Conservation (phyloP, 1,140 invertebrate genomes). For the Drosophila elegans region DNA sequence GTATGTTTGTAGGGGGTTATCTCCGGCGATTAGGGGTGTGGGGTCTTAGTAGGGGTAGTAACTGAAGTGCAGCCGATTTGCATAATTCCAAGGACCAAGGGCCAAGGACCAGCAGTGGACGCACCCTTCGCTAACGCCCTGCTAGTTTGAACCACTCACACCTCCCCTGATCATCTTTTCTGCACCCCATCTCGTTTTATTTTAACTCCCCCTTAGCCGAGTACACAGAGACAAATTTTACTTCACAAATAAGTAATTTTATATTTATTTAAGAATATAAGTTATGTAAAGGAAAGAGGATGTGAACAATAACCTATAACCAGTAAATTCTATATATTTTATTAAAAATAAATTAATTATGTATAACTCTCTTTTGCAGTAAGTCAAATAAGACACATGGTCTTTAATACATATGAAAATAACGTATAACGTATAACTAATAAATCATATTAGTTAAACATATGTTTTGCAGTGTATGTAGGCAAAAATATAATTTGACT, state of each 20-base stretch:
- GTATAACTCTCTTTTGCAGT: no score
- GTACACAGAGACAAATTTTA: not conserved
- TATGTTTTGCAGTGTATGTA: not conserved
- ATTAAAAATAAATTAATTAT: no score
- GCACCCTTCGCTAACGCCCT: constrained; percentile 64
- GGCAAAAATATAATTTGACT: constrained; percentile 72
- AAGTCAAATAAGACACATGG: no score
- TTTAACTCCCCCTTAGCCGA: not conserved
- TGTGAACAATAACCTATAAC: no score
- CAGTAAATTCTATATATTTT: no score
- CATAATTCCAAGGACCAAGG: constrained; percentile 69
- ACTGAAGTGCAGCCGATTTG: constrained; percentile 56
- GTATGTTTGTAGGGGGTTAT: constrained; percentile 5
- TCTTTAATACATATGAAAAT: no score
- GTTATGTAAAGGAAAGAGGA: no score
- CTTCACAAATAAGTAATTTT: no score
- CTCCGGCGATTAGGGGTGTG: not conserved
- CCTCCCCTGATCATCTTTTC: constrained; percentile 18
- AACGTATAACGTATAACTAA: no score
- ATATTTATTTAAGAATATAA: no score
- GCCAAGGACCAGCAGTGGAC: constrained; percentile 37
- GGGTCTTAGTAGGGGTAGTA: constrained; percentile 18
- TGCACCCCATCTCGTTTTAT: not conserved
- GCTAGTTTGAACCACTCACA: constrained; percentile 54
- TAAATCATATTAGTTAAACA: not conserved